Conservation (phyloP, 1,140 invertebrate genomes). For the Armadillidium nasatum region DNA sequence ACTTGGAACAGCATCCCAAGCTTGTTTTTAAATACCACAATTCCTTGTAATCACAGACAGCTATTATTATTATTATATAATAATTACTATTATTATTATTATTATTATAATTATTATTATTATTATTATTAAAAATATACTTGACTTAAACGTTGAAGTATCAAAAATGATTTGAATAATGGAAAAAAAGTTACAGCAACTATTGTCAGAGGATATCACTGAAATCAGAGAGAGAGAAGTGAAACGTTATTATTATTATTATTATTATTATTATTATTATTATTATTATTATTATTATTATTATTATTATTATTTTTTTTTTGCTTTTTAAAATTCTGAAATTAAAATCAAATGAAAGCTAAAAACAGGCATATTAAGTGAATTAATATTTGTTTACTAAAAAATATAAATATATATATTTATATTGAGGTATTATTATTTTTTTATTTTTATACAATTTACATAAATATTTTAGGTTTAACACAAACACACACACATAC, state of each 20-base stretch:
- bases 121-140: background rate
- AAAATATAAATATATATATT: background rate
- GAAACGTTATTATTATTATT: too few species aligned
- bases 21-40: background rate
- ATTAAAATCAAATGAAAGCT: too few species aligned
- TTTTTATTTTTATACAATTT: background rate
- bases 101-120: background rate
- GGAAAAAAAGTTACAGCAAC: background rate
- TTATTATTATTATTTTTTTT: too few species aligned
- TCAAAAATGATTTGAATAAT: background rate
- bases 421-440: background rate
- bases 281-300: too few species aligned
- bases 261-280: too few species aligned
- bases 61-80: background rate
- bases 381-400: background rate
- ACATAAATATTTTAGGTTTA: background rate
- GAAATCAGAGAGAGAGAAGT: too few species aligned
- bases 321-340: too few species aligned
- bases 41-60: background rate
- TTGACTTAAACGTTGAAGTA: too few species aligned
- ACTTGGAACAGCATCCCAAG: background rate
- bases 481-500: background rate
- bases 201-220: background rate
- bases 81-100: background rate
- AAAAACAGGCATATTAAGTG: too few species aligned